phyloP scores from a whole-genome alignment of 2,888 invertebrate species.

The Caradrina clavipalpis region DNA sequence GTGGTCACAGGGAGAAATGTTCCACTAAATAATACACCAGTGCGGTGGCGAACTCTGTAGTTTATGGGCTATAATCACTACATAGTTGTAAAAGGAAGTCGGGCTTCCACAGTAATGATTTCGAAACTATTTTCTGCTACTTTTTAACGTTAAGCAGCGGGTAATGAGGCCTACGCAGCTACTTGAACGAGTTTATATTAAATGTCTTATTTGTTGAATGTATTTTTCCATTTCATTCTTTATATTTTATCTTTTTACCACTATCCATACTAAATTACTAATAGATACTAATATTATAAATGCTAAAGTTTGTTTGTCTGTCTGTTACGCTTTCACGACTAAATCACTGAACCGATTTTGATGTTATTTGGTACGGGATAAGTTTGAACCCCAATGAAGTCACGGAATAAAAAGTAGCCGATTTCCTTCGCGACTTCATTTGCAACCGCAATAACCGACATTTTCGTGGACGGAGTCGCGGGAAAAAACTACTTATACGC shows the following conservation, averaged over 20 bases:
- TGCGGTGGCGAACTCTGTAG: slow-evolving; percentile 52
- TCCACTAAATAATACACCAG: slow-evolving; percentile 62
- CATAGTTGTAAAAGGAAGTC: slow-evolving; percentile 64
- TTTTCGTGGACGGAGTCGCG: too few relatives aligned
- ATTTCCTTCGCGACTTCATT: too few relatives aligned
- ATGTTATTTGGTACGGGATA: too few relatives aligned
- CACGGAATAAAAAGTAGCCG: too few relatives aligned
- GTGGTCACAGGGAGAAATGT: slow-evolving; percentile 62
- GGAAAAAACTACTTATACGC: too few relatives aligned
- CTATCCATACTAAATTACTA: too few relatives aligned
- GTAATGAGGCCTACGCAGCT: slow-evolving; percentile 32
- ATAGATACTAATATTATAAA: too few relatives aligned
- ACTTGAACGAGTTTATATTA: slow-evolving; percentile 21
- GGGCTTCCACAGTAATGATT: slow-evolving; percentile 48
- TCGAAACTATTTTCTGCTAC: slow-evolving; percentile 56
- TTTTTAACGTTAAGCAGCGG: slow-evolving; percentile 49
- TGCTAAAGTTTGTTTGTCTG: too few relatives aligned
- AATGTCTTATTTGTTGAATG: slow-evolving; percentile 22
- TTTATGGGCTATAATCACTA: slow-evolving; percentile 63
- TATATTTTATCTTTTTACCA: not conserved
- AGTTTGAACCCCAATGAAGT: too few relatives aligned
- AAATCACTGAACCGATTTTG: too few relatives aligned
- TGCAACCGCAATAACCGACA: too few relatives aligned
- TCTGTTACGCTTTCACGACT: too few relatives aligned
- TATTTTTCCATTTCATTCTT: slow-evolving; percentile 15